A percentile compares a stretch with the other conserved stretches of the same genome.
These are phyloP conservation scores for Tinamus major DNA, from an alignment of 2,797 vertebrate genomes.

Conservation along the genomic window DNA sequence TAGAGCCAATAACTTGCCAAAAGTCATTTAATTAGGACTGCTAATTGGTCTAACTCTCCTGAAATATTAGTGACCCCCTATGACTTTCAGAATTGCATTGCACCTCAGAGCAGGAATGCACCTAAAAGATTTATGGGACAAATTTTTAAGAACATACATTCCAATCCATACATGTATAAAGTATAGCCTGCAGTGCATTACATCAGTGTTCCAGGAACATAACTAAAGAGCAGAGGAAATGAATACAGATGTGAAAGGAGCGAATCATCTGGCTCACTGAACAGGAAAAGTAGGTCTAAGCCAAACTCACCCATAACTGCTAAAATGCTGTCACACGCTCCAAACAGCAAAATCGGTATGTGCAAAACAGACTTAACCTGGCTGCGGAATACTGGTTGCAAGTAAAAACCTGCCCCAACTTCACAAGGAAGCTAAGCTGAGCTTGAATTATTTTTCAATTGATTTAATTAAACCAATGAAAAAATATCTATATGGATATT, in stretches of 20 bases:
- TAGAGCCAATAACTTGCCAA: not conserved
- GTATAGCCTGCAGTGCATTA: not conserved
- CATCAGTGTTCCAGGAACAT: not conserved
- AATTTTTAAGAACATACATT: not conserved
- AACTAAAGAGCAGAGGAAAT: constrained; percentile 57
- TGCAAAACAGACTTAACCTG: not conserved
- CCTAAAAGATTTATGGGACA: not conserved
- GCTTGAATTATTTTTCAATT: constrained; percentile 12
- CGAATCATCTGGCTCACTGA: constrained; percentile 42
- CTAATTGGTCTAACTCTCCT: not conserved
- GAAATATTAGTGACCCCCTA: not conserved
- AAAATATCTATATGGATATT: not conserved
- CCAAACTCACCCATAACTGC: constrained; percentile 27
- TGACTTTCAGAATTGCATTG: not conserved
- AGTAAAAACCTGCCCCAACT: constrained; percentile 41
- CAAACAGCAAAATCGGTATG: not conserved
- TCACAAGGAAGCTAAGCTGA: not conserved
- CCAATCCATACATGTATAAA: not conserved
- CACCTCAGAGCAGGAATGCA: not conserved
- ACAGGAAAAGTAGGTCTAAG: constrained; percentile 23
- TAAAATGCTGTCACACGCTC: not conserved
- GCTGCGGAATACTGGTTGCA: constrained; percentile 7
- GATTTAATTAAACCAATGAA: constrained; percentile 17
- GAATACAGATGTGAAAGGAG: constrained; percentile 35
- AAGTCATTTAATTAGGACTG: not conserved